A percentile compares a stretch with the other conserved stretches of the same genome.
These are phyloP conservation scores for Empidonax traillii DNA, from an alignment of 2,113 vertebrate species.

Conservation along the genomic window DNA sequence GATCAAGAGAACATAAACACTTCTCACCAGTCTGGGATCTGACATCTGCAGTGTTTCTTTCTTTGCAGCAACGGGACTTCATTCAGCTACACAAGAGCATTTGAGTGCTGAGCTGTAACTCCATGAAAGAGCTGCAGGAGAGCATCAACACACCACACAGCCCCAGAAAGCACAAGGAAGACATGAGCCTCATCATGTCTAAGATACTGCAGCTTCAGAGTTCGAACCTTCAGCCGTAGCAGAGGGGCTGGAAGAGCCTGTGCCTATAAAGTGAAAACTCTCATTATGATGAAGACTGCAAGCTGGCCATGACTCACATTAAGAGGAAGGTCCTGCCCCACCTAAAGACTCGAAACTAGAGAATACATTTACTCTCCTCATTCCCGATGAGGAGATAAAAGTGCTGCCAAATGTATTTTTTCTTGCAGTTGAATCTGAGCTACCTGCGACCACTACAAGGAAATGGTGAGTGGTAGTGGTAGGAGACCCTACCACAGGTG, in stretches of 20 bases:
- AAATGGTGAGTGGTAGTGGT: rapidly evolving
- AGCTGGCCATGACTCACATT: not conserved
- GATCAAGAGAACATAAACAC: not conserved
- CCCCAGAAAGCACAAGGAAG: not conserved
- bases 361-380: not conserved
- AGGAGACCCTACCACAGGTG: too few species aligned
- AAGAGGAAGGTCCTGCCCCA: not conserved
- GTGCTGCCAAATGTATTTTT: not conserved
- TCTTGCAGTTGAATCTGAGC: not conserved
- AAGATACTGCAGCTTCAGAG: not conserved
- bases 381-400: not conserved
- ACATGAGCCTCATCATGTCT: not conserved
- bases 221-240: not conserved
- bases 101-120: not conserved
- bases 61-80: not conserved
- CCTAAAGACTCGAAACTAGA: not conserved
- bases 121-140: not conserved
- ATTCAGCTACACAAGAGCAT: not conserved
- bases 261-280: not conserved
- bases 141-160: not conserved
- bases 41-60: not conserved
- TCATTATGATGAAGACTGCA: not conserved
- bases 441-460: not conserved
- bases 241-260: not conserved
- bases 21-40: not conserved